phyloP scores from a whole-genome alignment of 2,888 invertebrate species.

The Fragum whitleyi region DNA sequence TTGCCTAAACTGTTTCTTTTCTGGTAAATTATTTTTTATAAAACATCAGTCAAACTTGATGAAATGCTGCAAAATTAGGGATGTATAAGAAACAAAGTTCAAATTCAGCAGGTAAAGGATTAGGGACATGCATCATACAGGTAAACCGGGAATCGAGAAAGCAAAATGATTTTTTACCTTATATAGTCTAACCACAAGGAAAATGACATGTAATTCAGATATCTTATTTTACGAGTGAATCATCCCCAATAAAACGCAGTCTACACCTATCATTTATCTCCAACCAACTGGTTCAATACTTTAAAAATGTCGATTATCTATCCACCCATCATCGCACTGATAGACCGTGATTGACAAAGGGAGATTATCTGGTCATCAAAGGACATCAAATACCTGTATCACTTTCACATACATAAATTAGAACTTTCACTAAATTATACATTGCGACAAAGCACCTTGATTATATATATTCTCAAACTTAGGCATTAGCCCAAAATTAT shows the following conservation, averaged over 20 bases:
- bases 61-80: too few relatives aligned
- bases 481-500: too few relatives aligned
- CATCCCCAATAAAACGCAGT: background rate
- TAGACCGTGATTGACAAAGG: background rate
- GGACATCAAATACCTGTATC: background rate
- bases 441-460: too few relatives aligned
- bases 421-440: background rate
- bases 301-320: background rate
- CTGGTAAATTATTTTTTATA: too few relatives aligned
- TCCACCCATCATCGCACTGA: background rate
- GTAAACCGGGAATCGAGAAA: background rate
- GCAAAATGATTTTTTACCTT: background rate
- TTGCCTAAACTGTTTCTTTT: too few relatives aligned
- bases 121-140: background rate
- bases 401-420: slow-evolving; percentile 1
- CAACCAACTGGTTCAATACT: background rate
- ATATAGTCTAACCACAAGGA: background rate
- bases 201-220: background rate
- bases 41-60: too few relatives aligned
- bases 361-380: slow-evolving; percentile 4
- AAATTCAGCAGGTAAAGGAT: slow-evolving; percentile 1
- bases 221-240: slow-evolving; percentile 2
- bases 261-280: background rate
- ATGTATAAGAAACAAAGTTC: too few relatives aligned
- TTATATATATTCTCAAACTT: too few relatives aligned